These are phyloP conservation scores for Xiphorhynchus erythropygius DNA, from an alignment of 2,797 vertebrate species.

Conservation along the genomic window DNA sequence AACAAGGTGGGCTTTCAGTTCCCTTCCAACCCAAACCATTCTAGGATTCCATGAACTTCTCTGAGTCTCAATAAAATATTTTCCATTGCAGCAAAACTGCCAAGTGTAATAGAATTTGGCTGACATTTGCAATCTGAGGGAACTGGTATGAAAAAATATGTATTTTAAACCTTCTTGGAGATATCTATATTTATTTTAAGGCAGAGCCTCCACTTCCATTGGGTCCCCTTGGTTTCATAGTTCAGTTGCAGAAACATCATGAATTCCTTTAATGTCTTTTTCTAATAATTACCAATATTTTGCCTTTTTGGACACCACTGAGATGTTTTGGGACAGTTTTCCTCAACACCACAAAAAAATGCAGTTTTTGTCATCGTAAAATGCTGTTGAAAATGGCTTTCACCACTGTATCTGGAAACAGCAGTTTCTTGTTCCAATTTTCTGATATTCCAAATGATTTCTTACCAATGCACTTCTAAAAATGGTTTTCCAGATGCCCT, in stretches of 20 bases:
- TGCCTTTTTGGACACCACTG: neutral
- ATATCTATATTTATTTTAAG: neutral
- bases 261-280: neutral
- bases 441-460: neutral
- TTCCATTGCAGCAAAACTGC: neutral
- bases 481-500: neutral
- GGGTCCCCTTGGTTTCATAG: neutral
- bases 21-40: neutral
- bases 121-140: slow-evolving; percentile 13
- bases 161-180: neutral
- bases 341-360: neutral
- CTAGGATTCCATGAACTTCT: neutral
- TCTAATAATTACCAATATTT: neutral
- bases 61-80: neutral
- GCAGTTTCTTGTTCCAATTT: neutral
- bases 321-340: neutral
- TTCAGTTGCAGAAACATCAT: neutral
- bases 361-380: neutral
- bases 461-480: neutral
- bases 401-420: neutral
- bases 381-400: neutral
- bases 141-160: neutral
- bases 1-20: neutral
- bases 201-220: neutral
- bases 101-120: neutral